These are phyloP conservation scores for Neogobius melanostomus DNA, from an alignment of 2,113 vertebrate species.

Conservation along the genomic window DNA sequence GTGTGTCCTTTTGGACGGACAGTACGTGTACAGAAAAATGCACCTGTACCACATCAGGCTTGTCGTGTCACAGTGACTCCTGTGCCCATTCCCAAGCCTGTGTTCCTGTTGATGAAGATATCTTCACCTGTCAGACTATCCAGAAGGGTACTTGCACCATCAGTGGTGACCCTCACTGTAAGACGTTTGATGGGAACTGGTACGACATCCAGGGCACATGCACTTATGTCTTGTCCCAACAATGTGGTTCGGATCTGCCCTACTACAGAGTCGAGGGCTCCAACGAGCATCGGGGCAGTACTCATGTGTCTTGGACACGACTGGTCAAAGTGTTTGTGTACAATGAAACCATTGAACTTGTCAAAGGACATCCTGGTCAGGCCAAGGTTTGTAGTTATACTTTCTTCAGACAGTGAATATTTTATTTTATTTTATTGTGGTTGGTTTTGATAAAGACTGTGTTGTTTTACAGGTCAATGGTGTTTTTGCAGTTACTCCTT, in stretches of 20 bases:
- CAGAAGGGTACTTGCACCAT: constrained; percentile 57
- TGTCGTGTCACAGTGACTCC: constrained; percentile 38
- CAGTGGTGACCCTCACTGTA: constrained; percentile 67
- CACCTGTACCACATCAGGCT: constrained; percentile 38
- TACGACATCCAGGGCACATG: constrained; percentile 65
- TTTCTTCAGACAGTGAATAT: neutral
- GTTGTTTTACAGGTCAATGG: constrained; percentile 58
- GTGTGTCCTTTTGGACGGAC: constrained; percentile 65
- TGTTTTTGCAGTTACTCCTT: constrained; percentile 41
- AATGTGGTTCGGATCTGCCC: constrained; percentile 40
- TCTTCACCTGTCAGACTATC: constrained; percentile 54
- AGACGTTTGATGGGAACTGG: constrained; percentile 57
- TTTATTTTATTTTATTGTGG: neutral
- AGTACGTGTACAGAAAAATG: constrained; percentile 53
- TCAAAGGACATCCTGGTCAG: constrained; percentile 27
- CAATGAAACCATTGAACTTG: constrained; percentile 48
- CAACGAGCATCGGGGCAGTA: constrained; percentile 61
- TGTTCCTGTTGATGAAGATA: constrained; percentile 17
- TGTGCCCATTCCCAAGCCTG: constrained; percentile 63
- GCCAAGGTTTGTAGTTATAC: constrained; percentile 50
- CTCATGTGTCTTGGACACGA: constrained; percentile 52
- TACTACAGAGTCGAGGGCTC: constrained; percentile 59
- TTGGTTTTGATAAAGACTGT: neutral
- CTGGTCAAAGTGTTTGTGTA: constrained; percentile 52
- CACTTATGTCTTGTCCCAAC: constrained; percentile 61